Evolutionary conservation across 1,140 invertebrate genomes (phyloP), one percentile per base, ranked within the genome.

Genomic region (Cotesia typhae): DNA sequence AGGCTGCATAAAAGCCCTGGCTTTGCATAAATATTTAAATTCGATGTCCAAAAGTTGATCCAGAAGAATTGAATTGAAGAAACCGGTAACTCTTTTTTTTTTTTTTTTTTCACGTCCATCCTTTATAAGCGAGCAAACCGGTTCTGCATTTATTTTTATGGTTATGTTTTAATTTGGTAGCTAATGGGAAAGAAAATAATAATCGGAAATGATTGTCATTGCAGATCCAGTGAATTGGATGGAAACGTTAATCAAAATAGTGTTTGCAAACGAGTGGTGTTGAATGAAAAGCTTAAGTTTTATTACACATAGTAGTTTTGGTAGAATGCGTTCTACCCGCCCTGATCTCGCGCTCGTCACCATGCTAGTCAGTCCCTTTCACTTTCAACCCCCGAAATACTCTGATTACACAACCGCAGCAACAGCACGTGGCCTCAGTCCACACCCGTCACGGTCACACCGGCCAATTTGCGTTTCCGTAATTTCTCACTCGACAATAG

Each of bases 401-500:
- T 80, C 81, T 85, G 85, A 87, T 87, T 87, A 86, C 81, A 83
- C 78, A 85, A 84, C 84, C 83, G 76, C 82, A 83, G 71, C 37
- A 28, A 70, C 76, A 83, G 85, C 85, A 87, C 85, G 85, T 87
- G 85, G 80, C 84, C 60, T 76, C 75, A 74, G 82, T 81, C 81
- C 83, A 81, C 66, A 80, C 78, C 81, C 82, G 85, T 86, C 84
- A 86, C 76, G 77, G 78, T 85, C 84, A 83, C 84, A 86, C 83
- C 80, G 82, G 84, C 82, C 83, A 87, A 87, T 87, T 87, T 85
- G 84, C 82, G 82, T 85, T 85, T 84, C 81, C 80, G 82, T 83
- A 82, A 86, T 85, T 85, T 83, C 81, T 76, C 74, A 75, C 61
- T 72, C 75, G 77, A 85, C 83, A 84, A 86, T 85, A 77, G 77